These are phyloP conservation scores for Cosmopolites sordidus DNA, from an alignment of 2,888 invertebrate species.

Conservation along the genomic window DNA sequence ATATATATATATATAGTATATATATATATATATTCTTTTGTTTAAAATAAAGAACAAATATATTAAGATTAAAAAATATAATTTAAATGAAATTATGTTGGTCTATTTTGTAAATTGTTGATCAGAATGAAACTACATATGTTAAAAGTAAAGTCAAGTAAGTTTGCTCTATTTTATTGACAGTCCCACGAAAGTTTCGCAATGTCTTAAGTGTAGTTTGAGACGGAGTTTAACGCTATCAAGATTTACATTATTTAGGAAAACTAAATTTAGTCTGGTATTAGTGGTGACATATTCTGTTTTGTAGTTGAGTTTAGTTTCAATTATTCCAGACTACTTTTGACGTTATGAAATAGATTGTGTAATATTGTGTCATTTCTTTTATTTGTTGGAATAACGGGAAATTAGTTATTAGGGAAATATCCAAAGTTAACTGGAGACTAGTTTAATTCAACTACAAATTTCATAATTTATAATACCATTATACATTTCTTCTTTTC, in stretches of 20 bases:
- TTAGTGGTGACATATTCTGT: conserved; percentile 3
- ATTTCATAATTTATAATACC: not conserved
- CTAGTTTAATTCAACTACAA: too few species aligned
- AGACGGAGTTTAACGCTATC: conserved; percentile 14
- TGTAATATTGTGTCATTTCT: too few species aligned
- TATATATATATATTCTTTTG: too few species aligned
- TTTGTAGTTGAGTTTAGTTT: conserved; percentile 6
- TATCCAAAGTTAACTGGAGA: too few species aligned
- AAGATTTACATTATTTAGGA: conserved; percentile 19
- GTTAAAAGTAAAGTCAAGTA: conserved; percentile 14
- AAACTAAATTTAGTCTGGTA: conserved; percentile 15
- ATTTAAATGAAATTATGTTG: too few species aligned
- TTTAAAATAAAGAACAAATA: too few species aligned
- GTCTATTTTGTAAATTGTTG: too few species aligned
- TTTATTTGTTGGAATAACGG: too few species aligned
- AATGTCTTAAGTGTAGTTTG: conserved; percentile 20
- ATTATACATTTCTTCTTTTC: not conserved
- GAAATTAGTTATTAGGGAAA: too few species aligned
- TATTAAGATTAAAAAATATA: too few species aligned
- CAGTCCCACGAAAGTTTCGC: conserved; percentile 14
- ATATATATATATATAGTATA: too few species aligned
- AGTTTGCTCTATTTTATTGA: conserved; percentile 21
- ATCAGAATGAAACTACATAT: not conserved
- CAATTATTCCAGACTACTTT: not conserved
- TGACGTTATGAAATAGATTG: too few species aligned